A percentile compares a stretch with the other conserved stretches of the same genome.
Conservation (phyloP, 1,140 invertebrate genomes). For the Himalopsyche phryganea region DNA sequence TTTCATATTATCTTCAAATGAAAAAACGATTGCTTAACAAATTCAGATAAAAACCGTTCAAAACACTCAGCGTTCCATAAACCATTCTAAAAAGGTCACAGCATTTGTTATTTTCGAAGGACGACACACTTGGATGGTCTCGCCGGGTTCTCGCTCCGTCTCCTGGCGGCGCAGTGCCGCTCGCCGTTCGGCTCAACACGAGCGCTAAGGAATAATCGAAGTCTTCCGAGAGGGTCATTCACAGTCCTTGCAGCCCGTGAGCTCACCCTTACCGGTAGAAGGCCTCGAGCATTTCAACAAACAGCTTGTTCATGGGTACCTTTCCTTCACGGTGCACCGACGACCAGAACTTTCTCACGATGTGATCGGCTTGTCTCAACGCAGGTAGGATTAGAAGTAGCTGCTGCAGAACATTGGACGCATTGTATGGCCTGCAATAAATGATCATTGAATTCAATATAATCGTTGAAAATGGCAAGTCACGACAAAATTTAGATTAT, state of each 20-base stretch:
- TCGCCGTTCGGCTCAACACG: background rate
- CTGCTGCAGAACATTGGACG: conserved; percentile 72
- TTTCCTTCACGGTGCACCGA: conserved; percentile 81
- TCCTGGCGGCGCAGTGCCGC: too few species aligned
- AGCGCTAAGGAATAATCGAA: conserved; percentile 10
- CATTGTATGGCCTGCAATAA: conserved; percentile 61
- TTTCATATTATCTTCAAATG: too few species aligned
- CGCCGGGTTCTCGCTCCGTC: too few species aligned
- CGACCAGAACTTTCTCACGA: conserved; percentile 87
- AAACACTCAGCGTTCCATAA: too few species aligned
- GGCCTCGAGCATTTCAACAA: conserved; percentile 94
- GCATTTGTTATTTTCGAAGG: too few species aligned
- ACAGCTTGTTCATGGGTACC: conserved; percentile 94
- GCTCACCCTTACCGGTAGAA: conserved; percentile 53
- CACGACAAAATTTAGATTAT: too few species aligned
- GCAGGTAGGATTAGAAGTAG: conserved; percentile 85
- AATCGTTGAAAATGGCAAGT: too few species aligned
- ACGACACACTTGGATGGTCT: too few species aligned
- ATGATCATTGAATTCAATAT: too few species aligned
- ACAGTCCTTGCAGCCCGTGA: conserved; percentile 27
- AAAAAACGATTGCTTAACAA: too few species aligned
- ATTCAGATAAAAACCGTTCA: too few species aligned
- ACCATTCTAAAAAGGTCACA: too few species aligned
- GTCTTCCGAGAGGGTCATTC: background rate
- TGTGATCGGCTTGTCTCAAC: conserved; percentile 82